Conservation (phyloP, 2,797 vertebrate genomes). For the Chelonia mydas region DNA sequence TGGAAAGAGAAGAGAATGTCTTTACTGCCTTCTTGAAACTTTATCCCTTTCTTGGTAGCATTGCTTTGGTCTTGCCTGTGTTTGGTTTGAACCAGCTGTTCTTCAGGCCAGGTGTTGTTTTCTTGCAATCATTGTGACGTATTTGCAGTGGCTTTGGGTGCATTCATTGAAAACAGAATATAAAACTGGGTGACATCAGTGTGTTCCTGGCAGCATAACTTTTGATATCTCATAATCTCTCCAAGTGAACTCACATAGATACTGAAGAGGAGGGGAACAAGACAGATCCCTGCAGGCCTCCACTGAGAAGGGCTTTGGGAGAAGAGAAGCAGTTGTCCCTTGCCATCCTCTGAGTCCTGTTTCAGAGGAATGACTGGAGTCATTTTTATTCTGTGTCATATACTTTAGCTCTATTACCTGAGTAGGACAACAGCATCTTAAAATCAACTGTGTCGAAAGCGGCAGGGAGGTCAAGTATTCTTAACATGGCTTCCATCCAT, state of each 20-base stretch:
- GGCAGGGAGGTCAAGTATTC: not conserved
- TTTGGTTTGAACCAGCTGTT: not conserved
- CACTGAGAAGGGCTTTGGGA: not conserved
- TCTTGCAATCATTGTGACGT: not conserved
- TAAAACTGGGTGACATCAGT: not conserved
- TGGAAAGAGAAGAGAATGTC: not conserved
- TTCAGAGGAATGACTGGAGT: not conserved
- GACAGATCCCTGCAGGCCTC: not conserved
- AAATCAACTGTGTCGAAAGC: not conserved
- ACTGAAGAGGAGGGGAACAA: not conserved
- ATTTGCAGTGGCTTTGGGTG: not conserved
- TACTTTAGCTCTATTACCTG: not conserved
- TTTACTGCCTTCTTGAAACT: slow-evolving; percentile 9
- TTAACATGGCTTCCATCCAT: not conserved
- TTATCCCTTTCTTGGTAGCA: not conserved
- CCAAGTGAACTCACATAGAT: not conserved
- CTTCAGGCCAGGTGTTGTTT: not conserved
- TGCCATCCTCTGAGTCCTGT: not conserved
- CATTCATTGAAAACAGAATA: not conserved
- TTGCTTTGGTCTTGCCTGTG: not conserved
- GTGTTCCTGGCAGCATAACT: not conserved
- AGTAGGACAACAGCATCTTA: not conserved
- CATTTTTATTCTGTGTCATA: not conserved
- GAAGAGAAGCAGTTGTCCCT: not conserved
- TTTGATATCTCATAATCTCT: not conserved